Percentiles rank a stretch among this genome's conserved stretches.
Conservation (phyloP, 2,888 invertebrate species). For the Euproctis similis region DNA sequence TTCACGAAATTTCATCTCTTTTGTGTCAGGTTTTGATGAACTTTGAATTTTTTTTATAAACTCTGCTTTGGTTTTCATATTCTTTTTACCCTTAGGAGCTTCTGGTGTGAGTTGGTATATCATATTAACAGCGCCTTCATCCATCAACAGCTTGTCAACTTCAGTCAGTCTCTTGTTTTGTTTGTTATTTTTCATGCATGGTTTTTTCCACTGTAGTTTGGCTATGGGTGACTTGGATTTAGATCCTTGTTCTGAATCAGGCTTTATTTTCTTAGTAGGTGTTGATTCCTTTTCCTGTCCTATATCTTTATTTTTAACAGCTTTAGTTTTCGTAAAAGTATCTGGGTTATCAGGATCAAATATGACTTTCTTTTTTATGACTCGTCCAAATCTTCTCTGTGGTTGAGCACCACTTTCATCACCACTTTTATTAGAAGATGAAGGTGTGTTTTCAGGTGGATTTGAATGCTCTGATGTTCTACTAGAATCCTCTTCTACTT, state of each 20-base stretch:
- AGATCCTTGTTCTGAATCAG: conserved; percentile 35
- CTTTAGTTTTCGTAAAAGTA: conserved; percentile 63
- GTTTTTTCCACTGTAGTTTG: conserved; percentile 66
- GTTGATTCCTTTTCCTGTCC: conserved; percentile 36
- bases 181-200: conserved; percentile 54
- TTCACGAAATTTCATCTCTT: conserved; percentile 69
- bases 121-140: conserved; percentile 92
- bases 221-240: conserved; percentile 54
- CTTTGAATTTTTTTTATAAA: conserved; percentile 78
- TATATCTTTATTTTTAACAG: conserved; percentile 41
- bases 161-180: conserved; percentile 80
- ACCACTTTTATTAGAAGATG: conserved; percentile 33
- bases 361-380: conserved; percentile 83
- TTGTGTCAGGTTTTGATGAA: conserved; percentile 58
- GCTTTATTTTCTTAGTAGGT: conserved; percentile 43
- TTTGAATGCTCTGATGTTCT: conserved; percentile 35
- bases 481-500: conserved; percentile 11
- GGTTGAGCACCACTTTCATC: conserved; percentile 47
- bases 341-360: conserved; percentile 82
- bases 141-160: conserved; percentile 85
- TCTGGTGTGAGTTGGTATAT: conserved; percentile 83
- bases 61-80: conserved; percentile 74
- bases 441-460: conserved; percentile 32
- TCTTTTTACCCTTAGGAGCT: conserved; percentile 65
- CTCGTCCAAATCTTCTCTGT: conserved; percentile 61